These are phyloP conservation scores for Hippocampus mohnikei DNA, from an alignment of 2,113 vertebrate genomes.

Conservation along the genomic window DNA sequence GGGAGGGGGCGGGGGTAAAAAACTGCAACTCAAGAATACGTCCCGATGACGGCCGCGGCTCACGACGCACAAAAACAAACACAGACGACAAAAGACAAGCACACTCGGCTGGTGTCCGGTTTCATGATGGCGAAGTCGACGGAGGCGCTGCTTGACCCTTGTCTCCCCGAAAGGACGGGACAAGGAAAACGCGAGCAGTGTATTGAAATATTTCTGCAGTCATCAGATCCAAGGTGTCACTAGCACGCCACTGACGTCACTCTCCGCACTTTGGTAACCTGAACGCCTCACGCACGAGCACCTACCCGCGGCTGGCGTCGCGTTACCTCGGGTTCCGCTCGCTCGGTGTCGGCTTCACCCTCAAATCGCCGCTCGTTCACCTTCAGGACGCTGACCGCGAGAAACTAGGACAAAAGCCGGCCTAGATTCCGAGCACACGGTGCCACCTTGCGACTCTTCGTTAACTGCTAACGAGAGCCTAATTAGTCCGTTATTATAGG, in stretches of 20 bases:
- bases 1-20: background rate
- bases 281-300: background rate
- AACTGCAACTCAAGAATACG: background rate
- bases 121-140: background rate
- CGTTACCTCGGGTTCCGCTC: background rate
- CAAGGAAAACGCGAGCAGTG: background rate
- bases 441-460: background rate
- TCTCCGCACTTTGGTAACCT: background rate
- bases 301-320: background rate
- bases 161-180: background rate
- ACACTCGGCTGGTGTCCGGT: background rate
- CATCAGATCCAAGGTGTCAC: background rate
- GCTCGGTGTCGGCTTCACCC: no score
- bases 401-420: background rate
- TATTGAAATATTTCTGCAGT: background rate
- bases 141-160: background rate
- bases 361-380: background rate
- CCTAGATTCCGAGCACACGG: background rate
- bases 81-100: background rate
- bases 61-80: background rate
- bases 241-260: background rate
- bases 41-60: background rate
- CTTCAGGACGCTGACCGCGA: background rate
- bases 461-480: background rate
- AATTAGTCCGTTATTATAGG: background rate